Evolutionary conservation across 2,113 vertebrate genomes (phyloP), one percentile per base, ranked within the genome.

Genomic region (Columbina picui): DNA sequence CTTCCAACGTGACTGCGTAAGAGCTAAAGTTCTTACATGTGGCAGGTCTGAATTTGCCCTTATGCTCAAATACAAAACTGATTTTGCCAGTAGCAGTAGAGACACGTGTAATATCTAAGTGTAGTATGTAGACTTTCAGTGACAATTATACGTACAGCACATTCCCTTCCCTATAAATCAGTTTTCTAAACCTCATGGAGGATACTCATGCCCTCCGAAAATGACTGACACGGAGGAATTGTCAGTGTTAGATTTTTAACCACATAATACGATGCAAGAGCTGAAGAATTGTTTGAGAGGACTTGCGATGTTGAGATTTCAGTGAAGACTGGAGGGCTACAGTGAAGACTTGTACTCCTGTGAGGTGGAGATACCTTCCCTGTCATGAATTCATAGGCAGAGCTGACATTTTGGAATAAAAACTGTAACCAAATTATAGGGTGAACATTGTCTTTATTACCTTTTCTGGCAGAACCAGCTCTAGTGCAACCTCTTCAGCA

Each of bases 61-160:
- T 19, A 10, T 0, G 19, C 4, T 30, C 53, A 49, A 47, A 60
- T 6, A 41, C 64, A 64, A 63, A 6, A 10, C 10, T 19, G 49
- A 20, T 30, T 16, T 6, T 32, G 34, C 68, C 59, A 65, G 45
- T 3, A 91, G 60, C 55, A 82, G 63, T 19, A 56, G 14, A 49
- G 32, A 22, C 14, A 8, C 1, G 1, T 2, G 6, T 29, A 63
- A 2, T 3, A 6, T 0, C n/a, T 30, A 49, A 69, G 30, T 1
- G n/a, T 9, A 45, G 2, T 3, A 21, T 3, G 30, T 7, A 49
- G 67, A 12, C 4, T 49, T 41, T 3, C 22, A 25, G 53, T 6
- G 36, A 76, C 1, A 1, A 15, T 15, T 26, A 13, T 0, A 27
- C 1, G 12, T 34, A 47, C 6, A 36, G 23, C 30, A 29, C 17